Base-by-base conservation (phyloP, 53 echinoderm and acorn worm species). In the Apostichopus leukothele region DNA sequence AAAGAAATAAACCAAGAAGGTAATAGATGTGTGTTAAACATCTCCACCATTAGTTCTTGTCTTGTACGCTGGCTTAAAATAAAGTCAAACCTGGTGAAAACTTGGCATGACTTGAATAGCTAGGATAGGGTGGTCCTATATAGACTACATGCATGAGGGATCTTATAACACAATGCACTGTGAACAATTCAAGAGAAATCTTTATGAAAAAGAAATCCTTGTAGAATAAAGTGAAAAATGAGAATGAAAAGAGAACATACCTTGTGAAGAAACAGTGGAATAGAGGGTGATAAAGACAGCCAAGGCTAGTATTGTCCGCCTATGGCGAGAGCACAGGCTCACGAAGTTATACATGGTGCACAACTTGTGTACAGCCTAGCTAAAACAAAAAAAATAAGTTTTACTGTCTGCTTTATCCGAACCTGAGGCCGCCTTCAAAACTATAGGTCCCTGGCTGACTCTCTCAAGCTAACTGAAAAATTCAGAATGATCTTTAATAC, bases 271-370 rank as follows among this genome's bases (percentile, higher is more conserved):
- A 67, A 90, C 66, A 81, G 79, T 53, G n/a, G 90, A 50, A 52
- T 83, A 74, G 25, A 88, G 26, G 19, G 91, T 84, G 25, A 88
- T 63, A 51, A 94, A 89, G 60, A 92, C 88, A 66, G 79, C 51
- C 74, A 92, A 51, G 13, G 89, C 89, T 89, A 94, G 89, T 21
- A 94, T 76, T 79, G 68, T 87, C 90, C 94, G 89, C 92, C 94
- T 94, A 73, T 88, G 90, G 90, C 89, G 94, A 77, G 79, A 60
- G 55, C 89, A 74, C 87, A 92, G 91, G 78, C 88, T 89, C 88
- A 93, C 92, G 92, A 93, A 95, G 95, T 90, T 93, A 92, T 95
- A 93, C 95, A 95, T 95, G 85, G 76, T 91, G 93, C 90, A 93
- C 91, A 91, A 95, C 91, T 91, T 92, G 76, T 92, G 92, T 76